These are phyloP conservation scores for Aquatica leii DNA, from an alignment of 2,888 invertebrate species.

Conservation along the genomic window DNA sequence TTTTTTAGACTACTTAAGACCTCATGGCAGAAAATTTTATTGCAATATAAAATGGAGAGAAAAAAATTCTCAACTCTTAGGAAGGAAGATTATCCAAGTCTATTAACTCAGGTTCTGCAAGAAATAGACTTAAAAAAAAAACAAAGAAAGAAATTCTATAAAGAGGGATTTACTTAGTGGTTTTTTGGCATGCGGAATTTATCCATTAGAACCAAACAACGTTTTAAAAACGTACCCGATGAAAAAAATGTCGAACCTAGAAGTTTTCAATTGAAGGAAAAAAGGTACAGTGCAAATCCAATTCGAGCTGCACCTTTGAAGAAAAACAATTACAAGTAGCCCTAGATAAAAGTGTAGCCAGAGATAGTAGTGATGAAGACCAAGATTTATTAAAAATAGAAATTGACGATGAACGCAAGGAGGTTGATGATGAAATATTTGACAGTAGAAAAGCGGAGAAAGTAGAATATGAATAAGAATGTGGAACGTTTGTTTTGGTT, in stretches of 20 bases:
- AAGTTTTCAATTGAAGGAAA: background rate
- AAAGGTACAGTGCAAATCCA: too few relatives aligned
- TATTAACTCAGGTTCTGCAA: background rate
- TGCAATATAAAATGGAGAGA: background rate
- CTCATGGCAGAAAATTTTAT: background rate
- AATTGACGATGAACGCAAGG: too few relatives aligned
- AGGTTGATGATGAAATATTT: too few relatives aligned
- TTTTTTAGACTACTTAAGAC: background rate
- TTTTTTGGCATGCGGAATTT: too few relatives aligned
- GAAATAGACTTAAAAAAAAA: background rate
- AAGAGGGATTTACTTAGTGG: too few relatives aligned
- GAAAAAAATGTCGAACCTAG: background rate
- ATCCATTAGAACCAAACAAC: too few relatives aligned
- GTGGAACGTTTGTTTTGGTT: background rate
- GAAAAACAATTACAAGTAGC: too few relatives aligned
- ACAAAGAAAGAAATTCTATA: too few relatives aligned
- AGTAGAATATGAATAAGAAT: background rate
- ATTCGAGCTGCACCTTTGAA: background rate
- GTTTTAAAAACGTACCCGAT: background rate
- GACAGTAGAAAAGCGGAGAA: background rate
- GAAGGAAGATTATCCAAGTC: too few relatives aligned
- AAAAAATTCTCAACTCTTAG: background rate
- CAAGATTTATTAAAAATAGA: too few relatives aligned
- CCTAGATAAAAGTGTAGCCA: too few relatives aligned
- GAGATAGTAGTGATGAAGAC: too few relatives aligned